These are phyloP conservation scores for Jacana jacana DNA, from an alignment of 2,113 vertebrate species.

Conservation along the genomic window DNA sequence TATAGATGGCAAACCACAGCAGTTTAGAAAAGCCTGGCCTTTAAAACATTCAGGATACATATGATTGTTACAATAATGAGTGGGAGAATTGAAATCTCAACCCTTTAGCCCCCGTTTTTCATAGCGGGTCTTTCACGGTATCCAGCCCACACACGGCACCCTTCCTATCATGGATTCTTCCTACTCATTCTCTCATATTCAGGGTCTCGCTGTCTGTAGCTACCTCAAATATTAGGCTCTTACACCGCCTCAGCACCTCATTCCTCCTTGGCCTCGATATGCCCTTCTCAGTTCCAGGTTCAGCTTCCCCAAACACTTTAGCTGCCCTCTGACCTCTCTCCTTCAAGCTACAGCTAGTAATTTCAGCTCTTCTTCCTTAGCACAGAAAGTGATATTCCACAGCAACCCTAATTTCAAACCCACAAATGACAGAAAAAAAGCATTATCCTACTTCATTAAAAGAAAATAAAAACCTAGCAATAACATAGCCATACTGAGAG, in stretches of 20 bases:
- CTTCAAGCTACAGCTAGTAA: neutral
- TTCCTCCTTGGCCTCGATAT: neutral
- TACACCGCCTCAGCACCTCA: neutral
- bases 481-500: neutral
- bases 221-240: neutral
- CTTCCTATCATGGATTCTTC: neutral
- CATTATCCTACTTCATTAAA: neutral
- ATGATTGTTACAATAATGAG: neutral
- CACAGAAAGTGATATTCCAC: neutral
- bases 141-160: neutral
- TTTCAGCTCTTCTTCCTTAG: neutral
- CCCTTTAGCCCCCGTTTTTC: neutral
- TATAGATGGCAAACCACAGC: neutral
- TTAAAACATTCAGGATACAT: neutral
- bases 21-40: neutral
- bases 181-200: neutral
- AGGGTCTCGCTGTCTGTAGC: neutral
- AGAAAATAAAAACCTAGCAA: neutral
- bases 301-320: neutral
- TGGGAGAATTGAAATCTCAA: neutral
- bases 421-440: neutral
- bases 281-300: neutral
- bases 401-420: neutral
- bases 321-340: neutral
- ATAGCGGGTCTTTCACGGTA: neutral